Evolutionary conservation across 2,113 vertebrate genomes (phyloP), one percentile per base, ranked within the genome.

Genomic region (Lampris megalopsis): DNA sequence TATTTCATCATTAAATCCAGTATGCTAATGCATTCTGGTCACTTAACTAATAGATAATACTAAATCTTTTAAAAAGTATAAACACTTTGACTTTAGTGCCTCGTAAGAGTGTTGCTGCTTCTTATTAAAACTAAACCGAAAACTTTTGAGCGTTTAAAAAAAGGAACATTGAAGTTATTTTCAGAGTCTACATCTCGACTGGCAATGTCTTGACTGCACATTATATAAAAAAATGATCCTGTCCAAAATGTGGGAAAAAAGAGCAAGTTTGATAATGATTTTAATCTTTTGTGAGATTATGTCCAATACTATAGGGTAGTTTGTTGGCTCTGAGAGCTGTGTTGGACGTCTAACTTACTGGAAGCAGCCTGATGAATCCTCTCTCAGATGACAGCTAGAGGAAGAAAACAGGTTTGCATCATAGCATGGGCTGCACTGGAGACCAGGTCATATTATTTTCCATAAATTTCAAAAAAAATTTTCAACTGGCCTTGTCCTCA

Each of bases 341-440:
- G 43, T 7, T 45, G 43, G 43, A 7, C 7, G 43, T 45, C 43
- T 45, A 45, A 45, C 7, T 7, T 2, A 7, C 43, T 45, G 43
- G 4, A 45, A 5, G 43, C 56, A 43, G 52, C 0, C 1, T n/a
- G 57, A n/a, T 38, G 74, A 36, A 24, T 53, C 7, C 0, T 2
- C 3, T 38, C 49, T 45, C 0, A 0, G n/a, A 54, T 49, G 62
- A 54, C 24, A 24, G 24, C 24, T 11, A 50, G 10, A 2, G 3
- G 9, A n/a, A 42, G 53, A 67, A 60, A 79, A 69, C 71, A 36
- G 48, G 42, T 37, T 40, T 50, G 37, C 64, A 64, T 79, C 54
- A 76, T 0, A 24, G 8, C 47, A 48, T 49, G 13, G 62, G 63
- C 65, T 71, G 47, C 37, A 47, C 48, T 57, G 54, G 13, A 24